phyloP scores from a whole-genome alignment of 2,113 vertebrate species.

The Enhydra lutris region DNA sequence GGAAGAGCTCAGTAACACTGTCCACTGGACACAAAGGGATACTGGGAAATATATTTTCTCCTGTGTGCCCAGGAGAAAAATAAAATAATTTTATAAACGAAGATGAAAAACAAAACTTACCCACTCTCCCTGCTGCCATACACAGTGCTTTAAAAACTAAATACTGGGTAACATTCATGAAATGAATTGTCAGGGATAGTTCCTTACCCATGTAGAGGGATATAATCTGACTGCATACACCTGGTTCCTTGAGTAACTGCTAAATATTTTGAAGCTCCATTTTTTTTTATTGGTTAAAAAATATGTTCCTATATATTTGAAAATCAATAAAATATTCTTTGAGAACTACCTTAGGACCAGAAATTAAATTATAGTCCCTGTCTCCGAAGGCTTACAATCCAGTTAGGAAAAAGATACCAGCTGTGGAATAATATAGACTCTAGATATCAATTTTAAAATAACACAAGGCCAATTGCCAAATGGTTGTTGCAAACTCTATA shows the following conservation, averaged over 20 bases:
- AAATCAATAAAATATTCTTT: not conserved
- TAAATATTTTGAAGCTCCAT: slow-evolving; percentile 1
- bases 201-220: not conserved
- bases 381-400: not conserved
- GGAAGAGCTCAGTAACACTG: not conserved
- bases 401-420: not conserved
- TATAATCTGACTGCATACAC: not conserved
- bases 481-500: not conserved
- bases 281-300: slow-evolving; percentile 20
- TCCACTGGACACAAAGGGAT: not conserved
- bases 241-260: not conserved
- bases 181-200: not conserved
- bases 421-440: not conserved
- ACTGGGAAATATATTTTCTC: not conserved
- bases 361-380: not conserved
- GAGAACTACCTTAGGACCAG: not conserved
- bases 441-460: slow-evolving; percentile 23
- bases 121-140: not conserved
- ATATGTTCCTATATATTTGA: not conserved
- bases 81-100: not conserved
- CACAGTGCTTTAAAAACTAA: not conserved
- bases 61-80: not conserved
- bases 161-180: not conserved
- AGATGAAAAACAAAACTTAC: not conserved
- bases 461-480: not conserved